Base-by-base conservation (phyloP, 2,797 vertebrate genomes). In the Micromesistius poutassou region DNA sequence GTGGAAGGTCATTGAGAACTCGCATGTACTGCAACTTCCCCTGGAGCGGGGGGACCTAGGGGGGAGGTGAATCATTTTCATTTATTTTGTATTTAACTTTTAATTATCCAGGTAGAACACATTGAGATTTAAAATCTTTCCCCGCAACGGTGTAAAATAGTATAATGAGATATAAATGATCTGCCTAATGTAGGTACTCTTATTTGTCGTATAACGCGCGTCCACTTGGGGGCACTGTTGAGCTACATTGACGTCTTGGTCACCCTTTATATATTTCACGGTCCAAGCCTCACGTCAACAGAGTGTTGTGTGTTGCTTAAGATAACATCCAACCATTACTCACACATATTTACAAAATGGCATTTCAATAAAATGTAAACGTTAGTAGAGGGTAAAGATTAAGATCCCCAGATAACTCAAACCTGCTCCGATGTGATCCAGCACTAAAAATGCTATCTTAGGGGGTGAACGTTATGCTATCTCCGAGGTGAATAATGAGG, bases 11-110 rank as follows among this genome's bases (percentile, higher is more conserved):
- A 28, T 99, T 99, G 83, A 99, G 94, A 78, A 98, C 96, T 81
- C 96, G 95, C 94, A 99, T 96, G 90, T 99, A 99, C 88, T 98
- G 98, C 85, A 99, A 95, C 92, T 99, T 99, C 68, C 97, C 97
- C 92, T 99, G 98, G 81, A 96, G 93, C 22, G 96, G 94, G 86
- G 97, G 96, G 79, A 97, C 96, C 97, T 99, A 93, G 79, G 16
- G 88, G 25, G 72, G 88, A 13, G 72, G 38, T 14, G 73, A 42
- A 28, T n/a, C 68, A 81, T 72, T 68, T 19, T 68, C 1, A 68
- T 12, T 68, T 28, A 28, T 68, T 68, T 68, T 3, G n/a, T 28
- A 68, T 68, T 28, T 68, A 10, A 68, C 25, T 2, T 68, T 68
- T 28, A 68, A n/a, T 68, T 68, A 68, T 68, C 62, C 62, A 68